Evolutionary conservation across 2,113 vertebrate species (phyloP), one percentile per base, ranked within the genome.

Genomic region (Platycercus adscitus): DNA sequence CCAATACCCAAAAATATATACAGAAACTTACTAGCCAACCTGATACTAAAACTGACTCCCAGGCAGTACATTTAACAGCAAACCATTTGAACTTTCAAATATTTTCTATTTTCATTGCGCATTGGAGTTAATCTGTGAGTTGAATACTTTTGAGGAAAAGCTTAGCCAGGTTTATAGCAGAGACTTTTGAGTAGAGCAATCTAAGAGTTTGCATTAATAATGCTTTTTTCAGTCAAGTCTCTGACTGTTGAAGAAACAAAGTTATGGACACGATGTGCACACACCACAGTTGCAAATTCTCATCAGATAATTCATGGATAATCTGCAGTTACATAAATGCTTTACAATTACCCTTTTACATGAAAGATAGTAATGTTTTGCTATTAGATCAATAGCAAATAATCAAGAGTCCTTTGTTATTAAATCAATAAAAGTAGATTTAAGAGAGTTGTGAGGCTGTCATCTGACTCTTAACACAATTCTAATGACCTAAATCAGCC

Each of bases 361-460:
- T 53, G 52, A 93, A 96, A 81, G 37, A 9, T 41, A 81, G 89
- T n/a, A 96, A 61, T 49, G 17, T 37, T 65, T 91, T 89, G 47
- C 65, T 76, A 76, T 81, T 94, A 92, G 96, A 96, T 94, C 93
- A 92, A 91, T 95, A 96, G 43, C 47, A 93, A 91, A 96, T 87
- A 94, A 85, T 87, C 87, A 83, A 92, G 63, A 95, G 33, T 58
- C 11, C 33, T 70, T 83, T 95, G 65, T 65, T 80, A 91, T 90
- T 95, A 85, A 95, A 96, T 96, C 89, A 95, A 86, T 95, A 90
- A 76, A 97, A 93, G 86, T 28, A 93, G 92, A 89, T 61, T 96
- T 94, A 92, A 86, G 88, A 96, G 95, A 96, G 65, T 88, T 96
- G 84, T 75, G 79, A 89, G 66, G 41, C 61, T 96, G 91, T 96